These are phyloP conservation scores for Leptothorax acervorum DNA, from an alignment of 2,888 invertebrate genomes.

Conservation along the genomic window DNA sequence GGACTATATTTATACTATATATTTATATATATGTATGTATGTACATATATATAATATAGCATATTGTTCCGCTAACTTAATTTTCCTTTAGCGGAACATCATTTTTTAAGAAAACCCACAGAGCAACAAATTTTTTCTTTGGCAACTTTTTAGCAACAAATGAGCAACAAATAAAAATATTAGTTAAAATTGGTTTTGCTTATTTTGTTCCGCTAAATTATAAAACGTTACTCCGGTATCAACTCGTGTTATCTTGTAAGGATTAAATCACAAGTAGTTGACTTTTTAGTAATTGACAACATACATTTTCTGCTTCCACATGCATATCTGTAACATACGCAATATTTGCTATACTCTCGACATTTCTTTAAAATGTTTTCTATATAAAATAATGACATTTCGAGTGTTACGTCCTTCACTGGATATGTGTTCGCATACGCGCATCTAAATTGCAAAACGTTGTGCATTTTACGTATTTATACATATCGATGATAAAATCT, in stretches of 20 bases:
- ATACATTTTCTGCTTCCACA: neutral
- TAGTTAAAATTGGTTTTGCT: too few relatives aligned
- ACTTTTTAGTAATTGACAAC: neutral
- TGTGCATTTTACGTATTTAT: slow-evolving; percentile 15
- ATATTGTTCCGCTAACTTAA: too few relatives aligned
- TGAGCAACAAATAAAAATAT: too few relatives aligned
- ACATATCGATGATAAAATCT: slow-evolving; percentile 35
- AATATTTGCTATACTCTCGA: neutral
- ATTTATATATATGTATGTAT: too few relatives aligned
- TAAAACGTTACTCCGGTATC: neutral
- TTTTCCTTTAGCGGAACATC: too few relatives aligned
- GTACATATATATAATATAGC: too few relatives aligned
- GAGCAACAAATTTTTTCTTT: too few relatives aligned
- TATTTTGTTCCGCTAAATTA: too few relatives aligned
- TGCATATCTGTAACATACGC: neutral
- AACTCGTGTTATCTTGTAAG: neutral
- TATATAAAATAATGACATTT: neutral
- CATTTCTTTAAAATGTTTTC: neutral
- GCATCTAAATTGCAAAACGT: slow-evolving; percentile 13
- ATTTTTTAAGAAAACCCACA: too few relatives aligned
- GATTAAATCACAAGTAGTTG: neutral
- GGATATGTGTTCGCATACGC: neutral
- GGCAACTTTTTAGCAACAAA: too few relatives aligned
- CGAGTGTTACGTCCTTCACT: neutral
- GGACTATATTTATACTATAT: too few relatives aligned